These are phyloP conservation scores for Eretmochelys imbricata DNA, from an alignment of 2,113 vertebrate species.

Conservation along the genomic window DNA sequence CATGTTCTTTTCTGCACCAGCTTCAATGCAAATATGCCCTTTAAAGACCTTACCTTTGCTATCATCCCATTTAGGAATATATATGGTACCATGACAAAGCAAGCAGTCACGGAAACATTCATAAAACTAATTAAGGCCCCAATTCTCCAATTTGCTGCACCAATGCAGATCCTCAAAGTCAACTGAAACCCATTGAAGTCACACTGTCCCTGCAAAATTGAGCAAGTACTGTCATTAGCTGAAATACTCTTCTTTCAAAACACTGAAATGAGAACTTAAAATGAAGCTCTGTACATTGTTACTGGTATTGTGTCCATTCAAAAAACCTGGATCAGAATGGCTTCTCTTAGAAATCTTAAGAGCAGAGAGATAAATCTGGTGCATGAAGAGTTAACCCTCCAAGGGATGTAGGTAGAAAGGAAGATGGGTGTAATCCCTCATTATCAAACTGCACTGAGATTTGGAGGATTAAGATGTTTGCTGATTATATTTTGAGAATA, in stretches of 20 bases:
- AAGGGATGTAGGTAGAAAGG: not conserved
- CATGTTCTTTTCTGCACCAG: not conserved
- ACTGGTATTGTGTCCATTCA: not conserved
- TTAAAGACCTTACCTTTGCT: not conserved
- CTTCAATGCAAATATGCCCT: not conserved
- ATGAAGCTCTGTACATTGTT: not conserved
- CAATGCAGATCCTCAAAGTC: not conserved
- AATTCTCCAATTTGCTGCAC: not conserved
- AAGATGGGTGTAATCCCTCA: not conserved
- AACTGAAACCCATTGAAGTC: not conserved
- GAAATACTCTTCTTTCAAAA: not conserved
- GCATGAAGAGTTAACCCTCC: not conserved
- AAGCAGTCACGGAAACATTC: not conserved
- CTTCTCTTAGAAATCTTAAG: not conserved
- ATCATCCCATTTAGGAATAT: rapidly evolving
- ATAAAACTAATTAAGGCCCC: not conserved
- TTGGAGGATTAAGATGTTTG: not conserved
- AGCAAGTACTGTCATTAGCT: not conserved
- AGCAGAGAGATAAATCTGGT: not conserved
- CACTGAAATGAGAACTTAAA: not conserved
- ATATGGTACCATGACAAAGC: not conserved
- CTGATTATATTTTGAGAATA: not conserved
- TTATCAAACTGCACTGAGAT: not conserved
- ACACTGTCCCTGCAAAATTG: not conserved
- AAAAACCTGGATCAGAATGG: not conserved